Evolutionary conservation across 1,140 invertebrate genomes (phyloP), one percentile per base, ranked within the genome.

Genomic region (Euura lappo): DNA sequence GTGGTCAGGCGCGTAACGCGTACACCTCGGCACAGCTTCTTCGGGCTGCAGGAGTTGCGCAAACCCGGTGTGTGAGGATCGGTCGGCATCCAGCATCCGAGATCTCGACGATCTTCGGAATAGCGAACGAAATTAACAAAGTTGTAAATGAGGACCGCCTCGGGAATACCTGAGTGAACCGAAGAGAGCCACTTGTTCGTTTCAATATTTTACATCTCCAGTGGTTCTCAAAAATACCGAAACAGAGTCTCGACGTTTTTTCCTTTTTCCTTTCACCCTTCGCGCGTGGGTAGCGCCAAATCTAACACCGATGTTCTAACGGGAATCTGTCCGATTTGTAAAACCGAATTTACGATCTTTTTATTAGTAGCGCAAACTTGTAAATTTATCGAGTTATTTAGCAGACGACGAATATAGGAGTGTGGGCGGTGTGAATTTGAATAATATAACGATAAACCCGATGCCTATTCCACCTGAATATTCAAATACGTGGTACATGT

Each of bases 51-150:
- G 47, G n/a, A 7, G 47, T 51, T 51, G 47, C 47, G 47, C 47
- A 51, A 51, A 51, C 47, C 47, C 47, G 7, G n/a, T 8, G 47
- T 51, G 2, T 51, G 47, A 2, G 47, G 47, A 2, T 51, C 47
- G n/a, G 47, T 28, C 28, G 28, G 28, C 28, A 28, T 28, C 28
- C 28, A 28, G 28, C 47, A 51, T 51, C 47, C 47, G 7, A 51
- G 7, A 8, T 8, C 66, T 28, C 28, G 28, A 28, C 28, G 28
- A 28, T 67, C 66, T 13, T 6, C 28, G 13, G 66, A 13, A 45
- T 46, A 44, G 42, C 10, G 13, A 65, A 78, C 74, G 76, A 79
- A 79, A 79, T 79, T 77, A 78, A 79, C 74, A 71, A 70, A 79
- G 75, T 77, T 74, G 70, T 73, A 76, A 79, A 79, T 74, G 78